Evolutionary conservation across 92 coral and sea anemone species (phyloP), one percentile per base, ranked within the genome.

Genomic region (Diadumene lineata): DNA sequence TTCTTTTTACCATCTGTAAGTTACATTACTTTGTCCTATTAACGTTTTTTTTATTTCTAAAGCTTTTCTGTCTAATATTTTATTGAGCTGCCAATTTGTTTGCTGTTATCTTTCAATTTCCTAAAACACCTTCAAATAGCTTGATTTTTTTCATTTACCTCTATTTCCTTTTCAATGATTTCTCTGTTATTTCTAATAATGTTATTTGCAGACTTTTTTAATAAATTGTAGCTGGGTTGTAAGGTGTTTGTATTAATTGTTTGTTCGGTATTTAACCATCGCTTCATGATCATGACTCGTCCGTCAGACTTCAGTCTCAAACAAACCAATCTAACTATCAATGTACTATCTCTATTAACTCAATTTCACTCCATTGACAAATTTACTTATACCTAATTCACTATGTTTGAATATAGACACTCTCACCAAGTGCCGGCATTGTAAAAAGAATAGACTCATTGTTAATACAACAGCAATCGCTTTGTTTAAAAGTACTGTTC

Each of bases 361-460:
- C 13, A 38, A 38, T 38, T n/a, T 38, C 48, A 38, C 48, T 38
- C 13, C 48, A 38, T 38, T 38, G 48, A 38, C 48, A 38, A 38
- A 38, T 38, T 19, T 57, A 43, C 44, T 72, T 72, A 55, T 56
- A 31, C 19, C 11, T 3, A 55, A 26, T 34, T n/a, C 66, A 50
- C 22, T 44, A 18, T 22, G 19, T 21, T 32, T 27, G 77, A 72
- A 31, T 24, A 17, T 32, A 72, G 50, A 56, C 77, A 72, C 66
- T 56, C 57, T 26, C n/a, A 18, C n/a, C n/a, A n/a, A n/a, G n/a
- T n/a, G n/a, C n/a, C n/a, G n/a, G n/a, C 34, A 43, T 28, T 43
- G 74, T 67, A 67, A 27, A 38, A 33, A 26, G 51, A 67, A 69
- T 69, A 44, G 74, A 11, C 48, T 24, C 48, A 69, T 69, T 53